These are phyloP conservation scores for Bufo gargarizans DNA, from an alignment of 2,113 vertebrate species.

Conservation along the genomic window DNA sequence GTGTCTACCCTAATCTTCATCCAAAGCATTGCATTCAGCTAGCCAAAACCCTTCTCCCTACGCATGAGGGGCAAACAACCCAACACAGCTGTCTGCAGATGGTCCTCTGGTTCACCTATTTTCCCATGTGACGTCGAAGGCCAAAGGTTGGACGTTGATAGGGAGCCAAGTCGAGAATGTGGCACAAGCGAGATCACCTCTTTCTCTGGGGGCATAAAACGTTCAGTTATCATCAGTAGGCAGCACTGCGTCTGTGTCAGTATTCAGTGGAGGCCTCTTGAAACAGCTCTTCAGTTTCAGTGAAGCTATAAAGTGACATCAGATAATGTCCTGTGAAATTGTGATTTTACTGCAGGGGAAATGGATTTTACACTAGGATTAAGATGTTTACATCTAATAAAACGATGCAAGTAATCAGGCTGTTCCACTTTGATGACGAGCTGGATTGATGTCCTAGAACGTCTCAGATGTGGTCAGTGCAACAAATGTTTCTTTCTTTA, in stretches of 20 bases:
- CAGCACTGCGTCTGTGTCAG: neutral
- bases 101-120: too few species aligned
- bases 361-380: neutral
- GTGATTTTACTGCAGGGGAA: neutral
- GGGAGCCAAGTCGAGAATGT: too few species aligned
- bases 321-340: constrained; percentile 1
- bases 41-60: too few species aligned
- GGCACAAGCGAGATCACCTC: too few species aligned
- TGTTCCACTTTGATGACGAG: neutral
- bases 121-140: too few species aligned
- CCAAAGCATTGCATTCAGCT: too few species aligned
- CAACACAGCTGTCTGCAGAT: too few species aligned
- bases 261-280: neutral
- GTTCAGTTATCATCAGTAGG: neutral
- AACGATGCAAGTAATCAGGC: neutral
- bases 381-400: neutral
- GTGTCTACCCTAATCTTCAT: too few species aligned
- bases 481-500: neutral
- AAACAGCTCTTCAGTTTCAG: neutral
- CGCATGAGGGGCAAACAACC: too few species aligned
- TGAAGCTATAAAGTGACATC: neutral
- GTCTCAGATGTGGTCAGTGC: neutral
- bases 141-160: too few species aligned
- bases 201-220: too few species aligned
- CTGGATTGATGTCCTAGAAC: neutral